Evolutionary conservation across 2,113 vertebrate genomes (phyloP), one percentile per base, ranked within the genome.

Genomic region (Ctenomys sociabilis): DNA sequence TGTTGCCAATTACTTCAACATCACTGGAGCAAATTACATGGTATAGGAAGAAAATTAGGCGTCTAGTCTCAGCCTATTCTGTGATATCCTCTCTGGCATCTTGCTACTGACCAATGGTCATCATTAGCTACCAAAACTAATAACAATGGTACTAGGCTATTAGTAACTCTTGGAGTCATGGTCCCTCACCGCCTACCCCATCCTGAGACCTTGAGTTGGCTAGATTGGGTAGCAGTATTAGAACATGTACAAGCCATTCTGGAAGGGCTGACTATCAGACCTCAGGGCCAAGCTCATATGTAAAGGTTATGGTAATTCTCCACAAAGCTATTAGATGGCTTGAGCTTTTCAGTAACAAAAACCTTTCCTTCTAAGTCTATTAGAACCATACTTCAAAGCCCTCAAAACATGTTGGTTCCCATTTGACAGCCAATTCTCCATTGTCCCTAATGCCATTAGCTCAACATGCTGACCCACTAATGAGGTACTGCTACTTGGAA

Each of bases 371-470:
- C 40, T 1, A 22, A 97, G 78, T 52, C 54, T 40, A 89, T 68
- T 4, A 83, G 92, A 75, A 5, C 0, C 37, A 35, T 91, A 0
- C 89, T 97, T 95, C 75, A 49, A 66, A 97, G 88, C 72, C 63
- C 72, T 89, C 70, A 72, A 96, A 92, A 80, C 94, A 91, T 70
- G 68, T 92, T 97, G 19, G 85, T 61, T 77, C 88, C 95, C 3
- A 94, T 95, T 85, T 82, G 82, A 96, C 64, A 95, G 5, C 78
- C 93, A 57, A 3, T 81, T 88, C 78, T 88, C 96, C 90, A 88
- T 97, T 97, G 94, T 96, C 95, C 72, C 1, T 80, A 96, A 95
- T 5, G 3, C 45, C 92, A 96, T 96, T 95, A 98, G 94, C 89
- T 94, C 82, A 89, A 83, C 54, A 35, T 43, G 59, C 57, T 3